Base-by-base conservation (phyloP, 2,113 vertebrate genomes). In the Cyphotilapia sp. region DNA sequence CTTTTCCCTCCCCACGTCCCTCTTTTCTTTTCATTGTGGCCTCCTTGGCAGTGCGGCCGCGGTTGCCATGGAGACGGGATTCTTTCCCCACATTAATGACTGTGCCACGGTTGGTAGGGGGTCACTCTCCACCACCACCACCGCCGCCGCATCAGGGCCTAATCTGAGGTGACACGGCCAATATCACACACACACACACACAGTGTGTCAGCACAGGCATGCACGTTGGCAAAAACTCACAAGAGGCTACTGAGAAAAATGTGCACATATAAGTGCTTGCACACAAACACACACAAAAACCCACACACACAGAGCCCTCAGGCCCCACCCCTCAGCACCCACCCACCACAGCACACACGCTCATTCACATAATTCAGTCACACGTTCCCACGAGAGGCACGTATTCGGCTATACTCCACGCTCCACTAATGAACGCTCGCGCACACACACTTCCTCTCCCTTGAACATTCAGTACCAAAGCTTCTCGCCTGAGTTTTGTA, bases 121-220 rank as follows among this genome's bases (percentile, higher is more conserved):
- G 94, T 95, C 95, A 95, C 93, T 94, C 88, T 89, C 71, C 78
- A 27, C 82, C 87, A 71, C 61, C 91, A 45, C 92, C 85, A 5
- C 90, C 92, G 16, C 81, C 90, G 10, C 66, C 88, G 71, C 94
- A 94, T 92, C 93, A 89, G 80, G 88, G 87, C 92, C 92, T 95
- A 96, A 96, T 96, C 93, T 93, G 93, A 94, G 94, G 95, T 95
- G 96, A 96, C 95, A 91, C 74, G 29, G 94, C 95, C 95, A 95
- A 94, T 87, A 93, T 93, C 86, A 9, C 89, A 87, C 88, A 57
- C 6, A 74, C 81, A 80, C 81, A 87, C 71, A 80, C 31, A 63
- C 4, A 33, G 38, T 16, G 6, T 14, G 57, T 29, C 53, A 82
- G 85, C 83, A 85, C 69, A 51, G 35, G 59, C 87, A 87, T 80